These are phyloP conservation scores for Tursiops truncatus DNA, from an alignment of 2,113 vertebrate species.

Conservation along the genomic window DNA sequence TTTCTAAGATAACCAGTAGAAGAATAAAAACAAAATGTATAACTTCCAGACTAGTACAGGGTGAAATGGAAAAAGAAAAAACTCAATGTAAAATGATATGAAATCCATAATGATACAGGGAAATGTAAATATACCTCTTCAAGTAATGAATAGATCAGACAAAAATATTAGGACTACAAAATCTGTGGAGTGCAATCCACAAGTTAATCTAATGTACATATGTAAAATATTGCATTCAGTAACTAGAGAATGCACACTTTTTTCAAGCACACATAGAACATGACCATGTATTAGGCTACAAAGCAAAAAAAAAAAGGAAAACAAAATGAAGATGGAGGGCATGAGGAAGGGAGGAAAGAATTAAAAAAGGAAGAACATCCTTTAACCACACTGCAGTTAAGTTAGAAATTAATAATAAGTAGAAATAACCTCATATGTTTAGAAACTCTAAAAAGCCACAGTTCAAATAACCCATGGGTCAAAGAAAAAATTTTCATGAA, in stretches of 20 bases:
- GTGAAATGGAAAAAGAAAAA: background rate
- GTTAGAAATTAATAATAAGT: slow-evolving; percentile 34
- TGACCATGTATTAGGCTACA: background rate
- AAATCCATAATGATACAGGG: background rate
- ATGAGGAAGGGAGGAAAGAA: background rate
- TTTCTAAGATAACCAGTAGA: background rate
- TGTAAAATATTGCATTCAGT: background rate
- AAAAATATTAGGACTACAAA: background rate
- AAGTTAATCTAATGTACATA: background rate
- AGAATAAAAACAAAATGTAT: slow-evolving; percentile 2
- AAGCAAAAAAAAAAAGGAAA: background rate
- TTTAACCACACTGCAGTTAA: background rate
- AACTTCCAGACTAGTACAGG: background rate
- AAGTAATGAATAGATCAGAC: slow-evolving; percentile 20
- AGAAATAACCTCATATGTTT: background rate
- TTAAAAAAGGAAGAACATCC: background rate
- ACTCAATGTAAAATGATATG: background rate
- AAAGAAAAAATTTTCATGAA: slow-evolving; percentile 19
- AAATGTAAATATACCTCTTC: slow-evolving; percentile 19
- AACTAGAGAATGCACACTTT: background rate
- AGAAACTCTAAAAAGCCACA: background rate
- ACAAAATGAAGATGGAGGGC: background rate
- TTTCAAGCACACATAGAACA: background rate
- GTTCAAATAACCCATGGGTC: background rate
- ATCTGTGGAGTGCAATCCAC: background rate